Conservation (phyloP, 2,888 invertebrate genomes). For the Ectemnius cavifrons region DNA sequence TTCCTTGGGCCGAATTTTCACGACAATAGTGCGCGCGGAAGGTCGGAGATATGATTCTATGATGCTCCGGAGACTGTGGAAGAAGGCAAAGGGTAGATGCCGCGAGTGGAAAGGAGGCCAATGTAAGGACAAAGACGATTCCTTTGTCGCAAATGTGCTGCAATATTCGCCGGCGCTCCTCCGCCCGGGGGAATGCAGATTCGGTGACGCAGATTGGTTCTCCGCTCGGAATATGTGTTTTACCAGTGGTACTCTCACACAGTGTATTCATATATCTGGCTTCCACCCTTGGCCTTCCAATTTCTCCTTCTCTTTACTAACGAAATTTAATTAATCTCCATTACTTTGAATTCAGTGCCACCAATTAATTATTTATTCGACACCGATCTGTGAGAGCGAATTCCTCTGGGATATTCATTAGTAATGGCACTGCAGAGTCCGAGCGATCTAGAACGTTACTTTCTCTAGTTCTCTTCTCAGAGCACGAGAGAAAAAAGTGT, state of each 20-base stretch:
- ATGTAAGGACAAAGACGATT: conserved; percentile 40
- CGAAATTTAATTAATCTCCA: too few relatives aligned
- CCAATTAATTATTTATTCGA: too few relatives aligned
- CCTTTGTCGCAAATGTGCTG: conserved; percentile 33
- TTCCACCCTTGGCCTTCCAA: conserved; percentile 2
- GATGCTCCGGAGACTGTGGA: conserved; percentile 21
- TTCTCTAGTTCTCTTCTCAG: conserved; percentile 20
- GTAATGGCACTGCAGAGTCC: conserved; percentile 62
- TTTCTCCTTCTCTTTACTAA: neutral
- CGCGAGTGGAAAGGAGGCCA: neutral
- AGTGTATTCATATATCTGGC: conserved; percentile 8
- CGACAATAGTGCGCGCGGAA: conserved; percentile 3
- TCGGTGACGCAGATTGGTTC: conserved; percentile 39
- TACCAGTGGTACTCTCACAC: conserved; percentile 15
- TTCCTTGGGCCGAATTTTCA: conserved; percentile 5
- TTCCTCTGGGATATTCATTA: conserved; percentile 45
- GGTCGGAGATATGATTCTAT: conserved; percentile 2
- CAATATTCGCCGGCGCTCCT: conserved; percentile 32
- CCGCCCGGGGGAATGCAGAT: conserved; percentile 38
- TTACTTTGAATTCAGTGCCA: too few relatives aligned
- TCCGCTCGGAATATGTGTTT: conserved; percentile 25
- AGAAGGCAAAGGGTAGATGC: neutral
- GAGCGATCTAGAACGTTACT: conserved; percentile 44
- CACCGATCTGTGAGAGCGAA: too few relatives aligned
- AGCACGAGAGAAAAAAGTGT: conserved; percentile 43